Percentiles rank a stretch among this genome's conserved stretches.
phyloP scores from a whole-genome alignment of 2,888 invertebrate genomes.

The Macropis europaea region DNA sequence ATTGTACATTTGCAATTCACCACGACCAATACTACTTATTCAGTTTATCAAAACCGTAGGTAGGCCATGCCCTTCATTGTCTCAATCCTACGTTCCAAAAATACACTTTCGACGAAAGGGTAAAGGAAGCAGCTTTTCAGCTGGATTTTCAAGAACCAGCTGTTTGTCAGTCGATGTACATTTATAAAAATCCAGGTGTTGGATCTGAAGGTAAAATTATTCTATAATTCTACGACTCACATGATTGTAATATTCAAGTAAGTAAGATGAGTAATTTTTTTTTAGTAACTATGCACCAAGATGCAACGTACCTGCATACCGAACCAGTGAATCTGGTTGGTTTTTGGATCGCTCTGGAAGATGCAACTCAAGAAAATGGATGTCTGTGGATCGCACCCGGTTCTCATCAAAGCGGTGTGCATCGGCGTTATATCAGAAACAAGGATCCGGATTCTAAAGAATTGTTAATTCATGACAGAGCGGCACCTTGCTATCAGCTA shows the following conservation, averaged over 20 bases:
- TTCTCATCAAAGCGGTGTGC: slow-evolving; percentile 93
- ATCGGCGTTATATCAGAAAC: slow-evolving; percentile 87
- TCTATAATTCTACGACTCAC: background rate
- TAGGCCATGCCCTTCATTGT: slow-evolving; percentile 94
- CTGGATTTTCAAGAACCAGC: slow-evolving; percentile 90
- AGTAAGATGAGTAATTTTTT: slow-evolving; percentile 59
- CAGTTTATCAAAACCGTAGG: slow-evolving; percentile 69
- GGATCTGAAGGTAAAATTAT: slow-evolving; percentile 90
- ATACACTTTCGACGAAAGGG: slow-evolving; percentile 90
- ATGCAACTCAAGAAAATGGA: slow-evolving; percentile 95
- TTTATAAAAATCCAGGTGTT: slow-evolving; percentile 96
- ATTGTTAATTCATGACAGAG: slow-evolving; percentile 85
- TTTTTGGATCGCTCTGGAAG: slow-evolving; percentile 98
- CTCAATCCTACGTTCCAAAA: slow-evolving; percentile 90
- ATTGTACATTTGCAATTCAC: background rate
- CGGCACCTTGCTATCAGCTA: slow-evolving; percentile 86
- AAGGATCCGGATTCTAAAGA: slow-evolving; percentile 84
- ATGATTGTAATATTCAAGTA: background rate
- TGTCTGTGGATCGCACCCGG: slow-evolving; percentile 96
- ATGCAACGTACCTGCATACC: slow-evolving; percentile 92
- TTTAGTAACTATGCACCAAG: slow-evolving; percentile 90
- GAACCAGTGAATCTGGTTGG: slow-evolving; percentile 91
- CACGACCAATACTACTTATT: too few relatives aligned
- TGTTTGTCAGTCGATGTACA: slow-evolving; percentile 98
- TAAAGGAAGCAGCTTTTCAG: slow-evolving; percentile 88